phyloP scores from a whole-genome alignment of 2,113 vertebrate species.

The Felis catus region F.catus_Fca126_mat1.0 CM031416.1:71433001-71433500 shows the following conservation, averaged over 20 bases:
- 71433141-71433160: conserved; percentile 35
- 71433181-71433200: conserved; percentile 20
- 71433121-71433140: conserved; percentile 1
- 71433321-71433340: conserved; percentile 32
- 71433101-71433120: not conserved
- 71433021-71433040: not conserved
- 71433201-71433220: conserved; percentile 40
- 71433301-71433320: conserved; percentile 21
- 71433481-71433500: not conserved
- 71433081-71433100: not conserved
- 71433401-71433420: not conserved
- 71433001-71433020: not conserved
- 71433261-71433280: conserved; percentile 19
- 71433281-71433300: not conserved
- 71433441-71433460: not conserved
- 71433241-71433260: conserved; percentile 28
- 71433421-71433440: not conserved
- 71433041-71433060: not conserved
- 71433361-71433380: not conserved
- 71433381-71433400: not conserved
- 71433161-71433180: conserved; percentile 27
- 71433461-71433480: not conserved
- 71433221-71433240: conserved; percentile 32
- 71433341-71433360: not conserved
- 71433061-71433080: conserved; percentile 19